These are phyloP conservation scores for Drosophila ironensis DNA, from an alignment of 1,140 invertebrate species.

Conservation along the genomic window DNA sequence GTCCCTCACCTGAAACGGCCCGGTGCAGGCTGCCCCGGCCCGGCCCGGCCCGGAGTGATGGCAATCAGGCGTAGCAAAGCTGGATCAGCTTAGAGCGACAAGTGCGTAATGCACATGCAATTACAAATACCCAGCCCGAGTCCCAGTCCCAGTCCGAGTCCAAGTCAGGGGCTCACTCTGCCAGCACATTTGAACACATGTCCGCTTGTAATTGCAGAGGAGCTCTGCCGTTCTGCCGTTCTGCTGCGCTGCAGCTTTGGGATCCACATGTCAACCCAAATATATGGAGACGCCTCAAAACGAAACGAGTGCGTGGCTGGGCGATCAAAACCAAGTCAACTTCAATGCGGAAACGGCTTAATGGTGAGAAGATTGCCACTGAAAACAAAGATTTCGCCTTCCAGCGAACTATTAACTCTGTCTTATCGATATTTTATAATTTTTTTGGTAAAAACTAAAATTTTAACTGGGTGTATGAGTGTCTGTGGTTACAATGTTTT, in stretches of 20 bases:
- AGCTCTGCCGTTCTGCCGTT: no score
- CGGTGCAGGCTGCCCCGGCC: no score
- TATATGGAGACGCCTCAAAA: slow-evolving; percentile 22
- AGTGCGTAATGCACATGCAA: slow-evolving; percentile 75
- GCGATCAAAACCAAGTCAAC: slow-evolving; percentile 21
- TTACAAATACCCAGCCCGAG: slow-evolving; percentile 45
- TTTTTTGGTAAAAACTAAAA: no score
- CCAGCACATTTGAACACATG: not conserved
- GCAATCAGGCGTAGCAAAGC: slow-evolving; percentile 76
- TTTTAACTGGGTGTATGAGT: no score
- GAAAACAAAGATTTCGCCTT: no score
- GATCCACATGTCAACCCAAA: slow-evolving; percentile 58
- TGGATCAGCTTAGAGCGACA: slow-evolving; percentile 79
- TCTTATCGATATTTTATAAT: no score
- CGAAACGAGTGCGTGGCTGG: slow-evolving; percentile 16
- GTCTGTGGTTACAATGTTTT: no score
- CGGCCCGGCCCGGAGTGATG: slow-evolving; percentile 32
- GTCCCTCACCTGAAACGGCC: slow-evolving; percentile 15
- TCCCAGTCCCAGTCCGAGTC: no score
- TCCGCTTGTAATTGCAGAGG: slow-evolving; percentile 52
- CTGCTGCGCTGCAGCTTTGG: slow-evolving; percentile 1
- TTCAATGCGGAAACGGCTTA: not conserved
- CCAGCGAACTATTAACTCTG: no score
- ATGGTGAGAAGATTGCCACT: slow-evolving; percentile 7
- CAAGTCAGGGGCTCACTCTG: no score